Conservation (phyloP, 1,140 invertebrate genomes). For the Alviniconcha marisindica region DNA sequence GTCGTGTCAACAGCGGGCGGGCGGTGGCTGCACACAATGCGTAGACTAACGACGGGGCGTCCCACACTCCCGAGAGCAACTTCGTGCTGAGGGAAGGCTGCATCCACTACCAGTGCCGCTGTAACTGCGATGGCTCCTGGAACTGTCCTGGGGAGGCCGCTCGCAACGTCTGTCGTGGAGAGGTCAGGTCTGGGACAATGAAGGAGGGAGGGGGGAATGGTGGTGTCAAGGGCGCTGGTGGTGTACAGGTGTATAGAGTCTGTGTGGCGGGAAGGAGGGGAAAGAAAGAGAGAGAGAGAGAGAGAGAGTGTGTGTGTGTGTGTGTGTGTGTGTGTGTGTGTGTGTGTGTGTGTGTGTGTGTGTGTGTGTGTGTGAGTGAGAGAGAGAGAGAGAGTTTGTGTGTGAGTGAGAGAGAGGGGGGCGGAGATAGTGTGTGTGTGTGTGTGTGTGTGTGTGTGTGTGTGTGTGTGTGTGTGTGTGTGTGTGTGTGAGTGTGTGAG, state of each 20-base stretch:
- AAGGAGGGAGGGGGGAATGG: too few species aligned
- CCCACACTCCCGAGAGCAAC: constrained; percentile 20
- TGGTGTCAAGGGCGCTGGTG: too few species aligned
- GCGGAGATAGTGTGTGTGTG: too few species aligned
- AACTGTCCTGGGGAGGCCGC: constrained; percentile 56
- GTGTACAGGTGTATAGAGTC: too few species aligned
- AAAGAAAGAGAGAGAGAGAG: too few species aligned
- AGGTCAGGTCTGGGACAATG: too few species aligned
- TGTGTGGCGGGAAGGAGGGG: too few species aligned
- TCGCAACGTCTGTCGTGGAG: constrained; percentile 54
- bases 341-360: constrained; percentile 8
- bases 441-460: constrained; percentile 17
- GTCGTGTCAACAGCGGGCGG: background rate
- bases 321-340: constrained; percentile 11
- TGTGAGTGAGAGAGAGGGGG: too few species aligned
- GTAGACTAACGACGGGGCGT: constrained; percentile 26
- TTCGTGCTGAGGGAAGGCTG: constrained; percentile 53
- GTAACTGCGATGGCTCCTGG: constrained; percentile 64
- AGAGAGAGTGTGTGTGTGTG: background rate
- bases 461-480: constrained; percentile 19
- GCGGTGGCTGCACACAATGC: constrained; percentile 43
- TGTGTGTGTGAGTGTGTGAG: background rate
- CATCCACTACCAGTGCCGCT: constrained; percentile 55
- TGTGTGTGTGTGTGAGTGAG: too few species aligned
- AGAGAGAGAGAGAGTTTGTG: too few species aligned